Conservation (phyloP, 2,113 vertebrate species). For the Meriones unguiculatus region DNA sequence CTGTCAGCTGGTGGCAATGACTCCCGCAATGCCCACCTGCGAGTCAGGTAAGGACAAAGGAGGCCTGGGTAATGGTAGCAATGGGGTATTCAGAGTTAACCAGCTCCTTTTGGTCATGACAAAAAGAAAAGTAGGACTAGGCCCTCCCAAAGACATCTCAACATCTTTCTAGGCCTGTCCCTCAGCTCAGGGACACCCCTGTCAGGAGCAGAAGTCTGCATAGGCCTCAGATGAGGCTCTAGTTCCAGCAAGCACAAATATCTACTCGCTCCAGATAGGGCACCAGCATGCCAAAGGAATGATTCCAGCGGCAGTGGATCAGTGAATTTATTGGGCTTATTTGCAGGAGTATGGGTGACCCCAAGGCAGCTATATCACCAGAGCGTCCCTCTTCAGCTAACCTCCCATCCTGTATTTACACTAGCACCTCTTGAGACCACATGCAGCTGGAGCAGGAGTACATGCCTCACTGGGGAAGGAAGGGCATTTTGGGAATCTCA, state of each 20-base stretch:
- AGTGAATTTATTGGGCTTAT: neutral
- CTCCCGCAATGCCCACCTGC: conserved; percentile 94
- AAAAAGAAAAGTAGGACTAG: neutral
- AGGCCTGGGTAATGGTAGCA: rapidly evolving
- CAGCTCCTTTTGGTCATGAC: neutral
- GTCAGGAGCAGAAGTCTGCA: neutral
- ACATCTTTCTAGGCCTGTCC: neutral
- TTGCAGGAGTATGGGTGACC: neutral
- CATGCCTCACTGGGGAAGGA: neutral
- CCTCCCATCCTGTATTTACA: neutral
- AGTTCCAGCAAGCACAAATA: neutral
- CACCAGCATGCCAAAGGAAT: neutral
- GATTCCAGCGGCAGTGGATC: neutral
- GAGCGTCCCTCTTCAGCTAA: neutral
- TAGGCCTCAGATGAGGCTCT: neutral
- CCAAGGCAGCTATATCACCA: neutral
- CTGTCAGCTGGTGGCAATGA: conserved; percentile 96
- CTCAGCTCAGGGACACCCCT: neutral
- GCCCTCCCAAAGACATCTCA: rapidly evolving
- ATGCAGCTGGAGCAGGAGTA: neutral
- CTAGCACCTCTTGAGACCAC: neutral
- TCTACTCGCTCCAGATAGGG: neutral
- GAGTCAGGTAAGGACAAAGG: conserved; percentile 91
- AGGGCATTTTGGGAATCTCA: neutral
- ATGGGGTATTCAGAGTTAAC: neutral